These are phyloP conservation scores for Platygyra sinensis DNA, from an alignment of 64 coral and sea anemone genomes.

Conservation along the genomic window DNA sequence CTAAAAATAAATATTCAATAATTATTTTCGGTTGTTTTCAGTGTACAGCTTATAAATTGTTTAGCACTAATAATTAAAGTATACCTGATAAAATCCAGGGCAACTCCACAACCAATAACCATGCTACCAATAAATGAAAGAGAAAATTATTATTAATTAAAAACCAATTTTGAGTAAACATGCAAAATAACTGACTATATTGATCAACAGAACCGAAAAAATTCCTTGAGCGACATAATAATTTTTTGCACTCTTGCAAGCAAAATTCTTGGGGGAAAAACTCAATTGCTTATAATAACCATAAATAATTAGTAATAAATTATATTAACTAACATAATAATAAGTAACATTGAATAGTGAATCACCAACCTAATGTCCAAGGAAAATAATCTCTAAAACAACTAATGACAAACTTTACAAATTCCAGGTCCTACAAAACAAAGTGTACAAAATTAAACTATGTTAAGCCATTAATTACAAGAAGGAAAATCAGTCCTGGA, in stretches of 20 bases:
- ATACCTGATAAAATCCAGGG: conserved; percentile 91
- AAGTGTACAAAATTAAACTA: not conserved
- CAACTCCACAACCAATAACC: conserved; percentile 82
- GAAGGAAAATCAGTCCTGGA: not conserved
- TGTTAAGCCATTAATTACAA: not conserved
- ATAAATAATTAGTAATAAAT: no score
- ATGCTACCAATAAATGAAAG: conserved; percentile 45
- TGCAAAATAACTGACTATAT: not conserved
- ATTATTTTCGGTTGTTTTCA: no score
- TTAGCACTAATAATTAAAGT: not conserved
- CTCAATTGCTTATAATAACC: no score
- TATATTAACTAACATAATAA: no score
- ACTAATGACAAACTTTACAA: conserved; percentile 79
- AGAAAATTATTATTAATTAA: not conserved
- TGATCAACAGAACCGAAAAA: not conserved
- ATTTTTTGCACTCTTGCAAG: no score
- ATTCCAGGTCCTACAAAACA: conserved; percentile 85
- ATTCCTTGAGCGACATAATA: not conserved
- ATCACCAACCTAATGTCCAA: conserved; percentile 63
- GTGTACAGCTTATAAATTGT: no score
- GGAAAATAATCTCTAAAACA: conserved; percentile 92
- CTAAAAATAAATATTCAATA: no score
- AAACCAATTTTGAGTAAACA: not conserved
- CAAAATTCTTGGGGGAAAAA: no score
- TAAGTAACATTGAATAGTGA: no score